Evolutionary conservation across 2,888 invertebrate species (phyloP).

Genomic region (Lasioglossum zephyrum): DNA sequence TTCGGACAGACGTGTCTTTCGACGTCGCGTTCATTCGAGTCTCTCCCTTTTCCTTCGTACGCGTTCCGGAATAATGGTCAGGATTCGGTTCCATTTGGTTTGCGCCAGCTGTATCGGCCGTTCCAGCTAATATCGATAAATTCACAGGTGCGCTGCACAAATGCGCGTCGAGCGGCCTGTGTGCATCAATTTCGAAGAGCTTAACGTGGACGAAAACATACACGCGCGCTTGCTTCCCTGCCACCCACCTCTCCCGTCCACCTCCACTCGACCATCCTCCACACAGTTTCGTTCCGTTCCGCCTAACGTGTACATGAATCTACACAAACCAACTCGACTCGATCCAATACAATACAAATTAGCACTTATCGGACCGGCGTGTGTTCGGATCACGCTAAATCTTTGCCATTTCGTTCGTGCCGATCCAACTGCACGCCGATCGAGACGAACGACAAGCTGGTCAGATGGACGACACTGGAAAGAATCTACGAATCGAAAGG

Average conservation of each 20-base stretch:
- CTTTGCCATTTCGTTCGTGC: neutral
- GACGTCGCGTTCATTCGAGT: conserved; percentile 15
- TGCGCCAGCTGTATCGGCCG: conserved; percentile 66
- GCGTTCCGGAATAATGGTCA: conserved; percentile 55
- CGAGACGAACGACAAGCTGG: neutral
- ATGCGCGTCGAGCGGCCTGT: conserved; percentile 56
- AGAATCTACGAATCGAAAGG: conserved; percentile 38
- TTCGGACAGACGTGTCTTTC: conserved; percentile 6
- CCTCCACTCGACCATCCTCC: neutral
- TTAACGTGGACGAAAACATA: conserved; percentile 61
- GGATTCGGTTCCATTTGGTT: conserved; percentile 62
- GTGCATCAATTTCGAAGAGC: conserved; percentile 66
- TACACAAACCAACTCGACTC: neutral
- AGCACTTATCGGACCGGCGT: neutral
- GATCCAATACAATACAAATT: neutral
- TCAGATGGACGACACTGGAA: conserved; percentile 25
- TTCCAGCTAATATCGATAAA: conserved; percentile 70
- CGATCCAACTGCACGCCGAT: neutral
- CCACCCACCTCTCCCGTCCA: neutral
- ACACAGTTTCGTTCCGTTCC: neutral
- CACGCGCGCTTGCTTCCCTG: neutral
- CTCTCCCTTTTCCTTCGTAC: conserved; percentile 42
- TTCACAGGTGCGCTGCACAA: conserved; percentile 67
- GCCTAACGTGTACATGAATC: conserved; percentile 28
- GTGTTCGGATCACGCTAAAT: neutral